These are phyloP conservation scores for Tauraco erythrolophus DNA, from an alignment of 2,113 vertebrate genomes.

Conservation along the genomic window DNA sequence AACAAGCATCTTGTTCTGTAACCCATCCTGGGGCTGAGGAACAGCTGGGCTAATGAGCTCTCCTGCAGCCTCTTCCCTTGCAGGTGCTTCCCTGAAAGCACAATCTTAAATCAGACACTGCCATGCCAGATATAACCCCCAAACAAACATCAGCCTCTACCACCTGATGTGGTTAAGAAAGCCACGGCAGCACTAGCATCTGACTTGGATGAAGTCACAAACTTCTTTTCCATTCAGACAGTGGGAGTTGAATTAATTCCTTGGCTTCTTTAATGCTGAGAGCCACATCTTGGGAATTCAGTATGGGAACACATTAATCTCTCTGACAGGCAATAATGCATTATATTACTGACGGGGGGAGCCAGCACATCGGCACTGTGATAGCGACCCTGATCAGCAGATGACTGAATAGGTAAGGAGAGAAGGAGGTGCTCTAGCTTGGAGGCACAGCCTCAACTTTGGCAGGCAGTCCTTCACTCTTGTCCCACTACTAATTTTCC, in stretches of 20 bases:
- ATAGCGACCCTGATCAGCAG: conserved; percentile 60
- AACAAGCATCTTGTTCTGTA: conserved; percentile 52
- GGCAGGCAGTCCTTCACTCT: conserved; percentile 59
- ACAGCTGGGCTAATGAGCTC: conserved; percentile 73
- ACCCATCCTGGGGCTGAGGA: conserved; percentile 39
- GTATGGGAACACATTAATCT: conserved; percentile 8
- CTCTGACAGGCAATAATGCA: conserved; percentile 37
- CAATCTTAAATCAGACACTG: conserved; percentile 52
- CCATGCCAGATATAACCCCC: neutral
- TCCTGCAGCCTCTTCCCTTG: conserved; percentile 69
- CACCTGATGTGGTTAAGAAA: neutral
- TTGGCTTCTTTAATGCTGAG: conserved; percentile 22
- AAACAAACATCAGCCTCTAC: neutral
- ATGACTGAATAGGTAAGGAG: conserved; percentile 62
- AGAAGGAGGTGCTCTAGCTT: conserved; percentile 6
- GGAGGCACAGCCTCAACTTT: conserved; percentile 26
- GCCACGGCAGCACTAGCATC: neutral
- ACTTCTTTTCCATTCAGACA: conserved; percentile 2
- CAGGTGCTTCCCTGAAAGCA: conserved; percentile 59
- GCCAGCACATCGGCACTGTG: conserved; percentile 1
- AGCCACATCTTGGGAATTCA: conserved; percentile 40
- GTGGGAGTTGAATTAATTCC: conserved; percentile 44
- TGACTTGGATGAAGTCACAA: conserved; percentile 15
- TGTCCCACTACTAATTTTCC: conserved; percentile 62
- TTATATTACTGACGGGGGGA: conserved; percentile 53